These are phyloP conservation scores for Gymnosoma rotundatum DNA, from an alignment of 2,888 invertebrate species.

Conservation along the genomic window DNA sequence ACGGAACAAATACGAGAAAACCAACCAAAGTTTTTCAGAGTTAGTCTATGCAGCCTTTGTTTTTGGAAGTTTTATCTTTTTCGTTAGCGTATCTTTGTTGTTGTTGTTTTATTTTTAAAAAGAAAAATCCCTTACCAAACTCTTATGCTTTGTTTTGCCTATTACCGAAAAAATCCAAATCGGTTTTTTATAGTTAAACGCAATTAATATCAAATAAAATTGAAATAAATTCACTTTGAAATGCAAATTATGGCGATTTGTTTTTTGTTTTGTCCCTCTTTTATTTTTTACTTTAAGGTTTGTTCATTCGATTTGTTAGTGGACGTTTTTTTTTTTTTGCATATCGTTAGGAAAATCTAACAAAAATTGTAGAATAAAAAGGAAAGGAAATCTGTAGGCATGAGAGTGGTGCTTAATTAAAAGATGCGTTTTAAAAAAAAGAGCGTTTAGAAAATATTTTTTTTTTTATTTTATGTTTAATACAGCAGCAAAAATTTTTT, in stretches of 20 bases:
- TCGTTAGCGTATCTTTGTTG: conserved; percentile 48
- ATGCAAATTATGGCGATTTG: conserved; percentile 79
- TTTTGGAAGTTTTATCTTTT: conserved; percentile 49
- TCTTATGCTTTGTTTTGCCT: conserved; percentile 39
- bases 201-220: conserved; percentile 83
- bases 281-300: background rate
- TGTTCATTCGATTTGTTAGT: conserved; percentile 19
- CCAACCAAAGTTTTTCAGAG: conserved; percentile 26
- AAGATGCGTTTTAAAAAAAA: background rate
- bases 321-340: conserved; percentile 30
- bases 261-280: conserved; percentile 44
- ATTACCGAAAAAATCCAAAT: conserved; percentile 49
- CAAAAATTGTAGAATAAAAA: conserved; percentile 18
- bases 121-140: conserved; percentile 61
- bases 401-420: conserved; percentile 39
- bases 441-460: background rate
- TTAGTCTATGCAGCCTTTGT: background rate
- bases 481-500: background rate
- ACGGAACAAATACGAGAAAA: conserved; percentile 16
- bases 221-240: conserved; percentile 82
- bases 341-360: conserved; percentile 53
- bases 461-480: background rate
- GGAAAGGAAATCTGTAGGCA: conserved; percentile 40
- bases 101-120: background rate
- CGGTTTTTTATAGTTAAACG: conserved; percentile 75